Evolutionary conservation across 2,797 vertebrate species (phyloP).

Genomic region (Darevskia nairensis): DNA sequence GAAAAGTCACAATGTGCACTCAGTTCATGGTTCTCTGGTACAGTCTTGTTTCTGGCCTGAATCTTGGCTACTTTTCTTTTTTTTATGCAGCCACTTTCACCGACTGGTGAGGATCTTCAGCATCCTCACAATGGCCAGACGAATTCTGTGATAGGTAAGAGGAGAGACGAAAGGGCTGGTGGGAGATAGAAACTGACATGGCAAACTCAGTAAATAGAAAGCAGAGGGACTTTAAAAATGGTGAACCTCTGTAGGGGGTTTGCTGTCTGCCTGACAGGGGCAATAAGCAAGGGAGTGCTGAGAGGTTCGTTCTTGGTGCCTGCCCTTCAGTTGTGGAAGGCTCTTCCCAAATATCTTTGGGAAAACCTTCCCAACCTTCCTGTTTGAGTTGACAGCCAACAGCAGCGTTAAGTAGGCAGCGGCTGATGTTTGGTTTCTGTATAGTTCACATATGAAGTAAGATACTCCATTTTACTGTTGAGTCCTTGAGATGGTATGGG

Average conservation of each 20-base stretch:
- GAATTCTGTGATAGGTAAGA: constrained; percentile 62
- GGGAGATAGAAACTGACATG: neutral
- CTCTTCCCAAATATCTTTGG: neutral
- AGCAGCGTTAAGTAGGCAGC: neutral
- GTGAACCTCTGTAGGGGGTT: neutral
- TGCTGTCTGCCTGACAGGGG: no score
- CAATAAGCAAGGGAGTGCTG: neutral
- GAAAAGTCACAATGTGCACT: neutral
- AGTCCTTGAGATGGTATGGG: neutral
- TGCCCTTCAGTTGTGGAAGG: neutral
- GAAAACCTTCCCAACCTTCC: no score
- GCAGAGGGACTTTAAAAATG: neutral
- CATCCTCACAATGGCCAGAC: constrained; percentile 69
- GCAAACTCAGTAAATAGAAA: neutral
- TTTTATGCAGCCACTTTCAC: constrained; percentile 70
- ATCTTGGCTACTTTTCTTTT: neutral
- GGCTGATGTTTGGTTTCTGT: neutral
- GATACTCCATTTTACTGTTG: neutral
- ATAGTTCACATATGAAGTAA: neutral
- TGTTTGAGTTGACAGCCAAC: neutral
- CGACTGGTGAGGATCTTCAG: constrained; percentile 65
- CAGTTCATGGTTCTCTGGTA: neutral
- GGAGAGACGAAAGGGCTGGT: neutral
- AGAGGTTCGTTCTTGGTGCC: neutral
- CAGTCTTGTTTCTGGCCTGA: neutral